A percentile compares a stretch with the other conserved stretches of the same genome.
phyloP scores from a whole-genome alignment of 2,888 invertebrate genomes.

The Hipparchia sbordonii region DNA sequence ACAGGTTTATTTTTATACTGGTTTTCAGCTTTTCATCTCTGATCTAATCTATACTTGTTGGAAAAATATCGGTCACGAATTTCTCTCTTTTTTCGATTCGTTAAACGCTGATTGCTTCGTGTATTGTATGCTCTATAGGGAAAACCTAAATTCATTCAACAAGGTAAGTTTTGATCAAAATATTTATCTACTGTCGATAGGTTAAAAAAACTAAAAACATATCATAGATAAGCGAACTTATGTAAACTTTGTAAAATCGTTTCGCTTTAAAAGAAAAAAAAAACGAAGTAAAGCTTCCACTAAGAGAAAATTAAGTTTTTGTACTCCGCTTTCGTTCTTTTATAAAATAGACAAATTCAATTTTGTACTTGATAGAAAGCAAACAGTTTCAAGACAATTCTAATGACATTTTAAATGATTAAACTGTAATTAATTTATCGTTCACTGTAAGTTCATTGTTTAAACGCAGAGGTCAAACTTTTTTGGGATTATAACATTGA shows the following conservation, averaged over 20 bases:
- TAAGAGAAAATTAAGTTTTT: conserved; percentile 43
- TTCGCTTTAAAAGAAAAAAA: background rate
- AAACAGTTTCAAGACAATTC: conserved; percentile 25
- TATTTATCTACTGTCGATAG: background rate
- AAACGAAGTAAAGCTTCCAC: conserved; percentile 24
- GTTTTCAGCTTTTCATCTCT: background rate
- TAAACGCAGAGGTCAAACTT: too few relatives aligned
- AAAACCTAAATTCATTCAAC: conserved; percentile 30
- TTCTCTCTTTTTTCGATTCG: conserved; percentile 38
- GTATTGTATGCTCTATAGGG: conserved; percentile 21
- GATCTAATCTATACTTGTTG: background rate
- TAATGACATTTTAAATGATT: background rate
- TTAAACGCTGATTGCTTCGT: conserved; percentile 34
- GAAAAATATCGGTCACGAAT: conserved; percentile 36
- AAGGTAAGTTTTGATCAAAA: background rate
- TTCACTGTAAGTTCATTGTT: too few relatives aligned
- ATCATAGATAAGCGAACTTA: too few relatives aligned
- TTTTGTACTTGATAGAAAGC: conserved; percentile 40
- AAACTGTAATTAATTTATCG: background rate
- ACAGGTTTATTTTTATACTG: background rate
- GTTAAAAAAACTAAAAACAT: background rate
- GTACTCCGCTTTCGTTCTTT: conserved; percentile 30
- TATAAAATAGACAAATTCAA: conserved; percentile 40
- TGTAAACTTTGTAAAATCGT: background rate
- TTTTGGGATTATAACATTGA: too few relatives aligned